phyloP scores from a whole-genome alignment of 2,888 invertebrate species.

The Zygogramma bicolorata region DNA sequence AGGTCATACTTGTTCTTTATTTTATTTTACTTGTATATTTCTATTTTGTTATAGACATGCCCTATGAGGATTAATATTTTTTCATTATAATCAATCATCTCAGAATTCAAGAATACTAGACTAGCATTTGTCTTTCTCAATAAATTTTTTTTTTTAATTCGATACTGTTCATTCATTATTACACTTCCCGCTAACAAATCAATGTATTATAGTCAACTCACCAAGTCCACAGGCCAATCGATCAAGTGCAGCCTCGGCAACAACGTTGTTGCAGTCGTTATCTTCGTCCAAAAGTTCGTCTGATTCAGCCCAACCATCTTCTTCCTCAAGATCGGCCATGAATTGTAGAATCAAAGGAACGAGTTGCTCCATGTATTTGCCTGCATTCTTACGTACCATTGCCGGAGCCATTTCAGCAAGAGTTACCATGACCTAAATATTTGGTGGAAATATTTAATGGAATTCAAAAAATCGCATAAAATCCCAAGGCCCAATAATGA shows the following conservation, averaged over 20 bases:
- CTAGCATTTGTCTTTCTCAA: no score
- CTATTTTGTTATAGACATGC: no score
- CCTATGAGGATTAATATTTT: no score
- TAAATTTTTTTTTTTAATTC: no score
- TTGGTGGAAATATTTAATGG: background rate
- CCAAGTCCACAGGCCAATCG: constrained; percentile 97
- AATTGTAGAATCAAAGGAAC: constrained; percentile 90
- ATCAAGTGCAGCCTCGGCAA: constrained; percentile 96
- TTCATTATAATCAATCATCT: no score
- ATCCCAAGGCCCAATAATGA: no score
- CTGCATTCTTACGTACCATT: constrained; percentile 94
- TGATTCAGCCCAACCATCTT: constrained; percentile 87
- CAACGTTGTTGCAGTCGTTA: constrained; percentile 93
- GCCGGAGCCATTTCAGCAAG: constrained; percentile 95
- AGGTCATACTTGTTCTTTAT: no score
- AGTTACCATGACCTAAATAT: constrained; percentile 76
- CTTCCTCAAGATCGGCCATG: constrained; percentile 96
- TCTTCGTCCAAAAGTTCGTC: constrained; percentile 94
- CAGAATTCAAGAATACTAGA: no score
- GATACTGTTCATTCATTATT: no score
- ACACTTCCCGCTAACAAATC: background rate
- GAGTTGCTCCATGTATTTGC: constrained; percentile 83
- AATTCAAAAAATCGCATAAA: background rate
- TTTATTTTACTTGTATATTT: no score
- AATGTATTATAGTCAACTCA: constrained; percentile 59